phyloP scores from a whole-genome alignment of 64 coral and sea anemone species.

The Montipora foliosa region DNA sequence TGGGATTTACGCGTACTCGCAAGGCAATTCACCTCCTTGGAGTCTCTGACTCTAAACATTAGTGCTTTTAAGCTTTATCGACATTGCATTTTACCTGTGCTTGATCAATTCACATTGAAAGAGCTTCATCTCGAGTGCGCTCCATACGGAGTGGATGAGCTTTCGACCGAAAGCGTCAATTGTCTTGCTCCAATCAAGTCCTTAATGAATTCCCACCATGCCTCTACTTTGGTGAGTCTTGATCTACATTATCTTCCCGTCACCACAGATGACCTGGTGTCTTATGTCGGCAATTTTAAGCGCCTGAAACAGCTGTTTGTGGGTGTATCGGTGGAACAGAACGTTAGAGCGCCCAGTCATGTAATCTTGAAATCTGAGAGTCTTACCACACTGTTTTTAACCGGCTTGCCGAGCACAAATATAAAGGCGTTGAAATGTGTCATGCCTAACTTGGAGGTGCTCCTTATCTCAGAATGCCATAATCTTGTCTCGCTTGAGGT shows the following conservation, averaged over 20 bases:
- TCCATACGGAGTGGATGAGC: conserved; percentile 33
- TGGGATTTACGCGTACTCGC: conserved; percentile 51
- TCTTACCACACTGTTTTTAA: conserved; percentile 43
- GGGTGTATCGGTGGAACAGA: neutral
- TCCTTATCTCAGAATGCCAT: conserved; percentile 58
- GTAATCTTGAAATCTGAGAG: conserved; percentile 32
- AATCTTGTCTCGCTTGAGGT: conserved; percentile 27
- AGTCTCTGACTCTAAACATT: conserved; percentile 46
- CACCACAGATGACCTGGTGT: conserved; percentile 30
- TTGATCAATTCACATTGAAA: conserved; percentile 39
- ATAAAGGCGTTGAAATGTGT: conserved; percentile 25
- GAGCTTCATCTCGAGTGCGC: conserved; percentile 52
- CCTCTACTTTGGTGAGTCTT: conserved; percentile 38
- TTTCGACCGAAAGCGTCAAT: neutral
- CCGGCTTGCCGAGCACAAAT: conserved; percentile 56
- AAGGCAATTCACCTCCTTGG: conserved; percentile 36
- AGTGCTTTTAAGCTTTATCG: conserved; percentile 37
- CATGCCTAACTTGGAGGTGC: conserved; percentile 45
- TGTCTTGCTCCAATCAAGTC: conserved; percentile 13
- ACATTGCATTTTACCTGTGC: conserved; percentile 29
- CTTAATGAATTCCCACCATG: conserved; percentile 51
- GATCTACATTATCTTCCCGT: conserved; percentile 42
- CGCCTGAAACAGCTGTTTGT: conserved; percentile 43
- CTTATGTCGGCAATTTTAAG: conserved; percentile 37
- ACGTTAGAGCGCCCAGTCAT: neutral